Evolutionary conservation across 1,140 invertebrate species (phyloP), one percentile per base, ranked within the genome.

Genomic region (Drosophila busckii): DNA sequence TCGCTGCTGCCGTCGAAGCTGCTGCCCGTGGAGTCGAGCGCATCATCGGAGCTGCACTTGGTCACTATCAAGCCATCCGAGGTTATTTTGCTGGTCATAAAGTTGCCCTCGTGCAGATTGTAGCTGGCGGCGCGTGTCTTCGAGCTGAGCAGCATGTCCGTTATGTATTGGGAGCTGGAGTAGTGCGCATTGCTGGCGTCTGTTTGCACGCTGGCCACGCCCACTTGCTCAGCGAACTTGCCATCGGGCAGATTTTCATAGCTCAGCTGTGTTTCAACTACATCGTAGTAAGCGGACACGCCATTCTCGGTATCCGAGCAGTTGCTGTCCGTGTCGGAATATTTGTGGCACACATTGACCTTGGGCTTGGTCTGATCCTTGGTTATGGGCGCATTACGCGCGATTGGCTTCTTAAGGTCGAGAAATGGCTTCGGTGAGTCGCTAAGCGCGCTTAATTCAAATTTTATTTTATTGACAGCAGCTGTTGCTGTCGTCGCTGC

Each of bases 361-460:
- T 90, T 91, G 40, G 90, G 90, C 61, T 90, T 89, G 58, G 90
- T 88, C 48, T 90, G 89, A 34, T 90, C 90, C 87, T 90, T 90
- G 41, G 88, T 88, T 71, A 91, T 88, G 19, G 90, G 90, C 12
- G 88, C 88, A 68, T 90, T 90, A 50, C 90, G 87, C 9, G 89
- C 88, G 42, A 91, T 89, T 35, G 88, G 82, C 61, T 90, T 90
- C 82, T 90, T 91, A 73, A 90, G 90, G 31, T 87, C 83, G 35
- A 84, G 82, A 85, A 86, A 86, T 78, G 84, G 78, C 66, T 86
- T 86, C 9, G 75, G 44, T 2, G 71, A 29, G 9, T 87, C 85
- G 16, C 67, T 82, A 0, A 85, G 38, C 2, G 76, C 66, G 20
- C 52, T 61, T 25, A 87, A 63, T 20, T 87, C 85, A 38, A 86